Conservation (phyloP, 2,797 vertebrate genomes). For the Eleutherodactylus coqui region DNA sequence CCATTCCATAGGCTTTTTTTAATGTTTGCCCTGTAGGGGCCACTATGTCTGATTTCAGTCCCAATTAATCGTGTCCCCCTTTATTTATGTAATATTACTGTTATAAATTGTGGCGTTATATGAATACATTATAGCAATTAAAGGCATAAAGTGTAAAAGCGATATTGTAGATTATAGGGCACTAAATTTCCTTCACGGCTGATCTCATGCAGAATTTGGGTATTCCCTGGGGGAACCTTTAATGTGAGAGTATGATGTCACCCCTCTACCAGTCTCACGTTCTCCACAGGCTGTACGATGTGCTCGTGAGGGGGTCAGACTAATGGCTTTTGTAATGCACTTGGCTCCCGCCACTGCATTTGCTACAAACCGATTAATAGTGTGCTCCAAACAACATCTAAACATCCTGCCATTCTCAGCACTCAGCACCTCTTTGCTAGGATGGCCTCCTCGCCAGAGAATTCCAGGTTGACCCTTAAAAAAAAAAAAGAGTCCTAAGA, state of each 20-base stretch:
- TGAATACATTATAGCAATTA: constrained; percentile 50
- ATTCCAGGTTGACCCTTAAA: constrained; percentile 39
- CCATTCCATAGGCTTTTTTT: too few relatives aligned
- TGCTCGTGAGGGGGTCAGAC: constrained; percentile 59
- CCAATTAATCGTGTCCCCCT: background rate
- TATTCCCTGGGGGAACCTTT: constrained; percentile 38
- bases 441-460: constrained; percentile 27
- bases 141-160: background rate
- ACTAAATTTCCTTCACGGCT: constrained; percentile 39
- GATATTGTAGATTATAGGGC: constrained; percentile 41
- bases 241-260: constrained; percentile 57
- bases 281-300: constrained; percentile 41
- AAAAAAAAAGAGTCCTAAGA: constrained; percentile 14
- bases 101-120: background rate
- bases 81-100: constrained; percentile 31
- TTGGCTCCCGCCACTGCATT: constrained; percentile 55
- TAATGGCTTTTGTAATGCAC: constrained; percentile 64
- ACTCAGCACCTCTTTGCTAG: constrained; percentile 51
- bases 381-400: constrained; percentile 57
- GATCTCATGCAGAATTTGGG: constrained; percentile 54
- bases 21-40: background rate
- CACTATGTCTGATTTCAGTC: background rate
- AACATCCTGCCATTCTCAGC: constrained; percentile 60
- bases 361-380: constrained; percentile 58
- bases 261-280: constrained; percentile 37